Conservation (phyloP, 2,797 vertebrate species). For the Coilia nasus region DNA sequence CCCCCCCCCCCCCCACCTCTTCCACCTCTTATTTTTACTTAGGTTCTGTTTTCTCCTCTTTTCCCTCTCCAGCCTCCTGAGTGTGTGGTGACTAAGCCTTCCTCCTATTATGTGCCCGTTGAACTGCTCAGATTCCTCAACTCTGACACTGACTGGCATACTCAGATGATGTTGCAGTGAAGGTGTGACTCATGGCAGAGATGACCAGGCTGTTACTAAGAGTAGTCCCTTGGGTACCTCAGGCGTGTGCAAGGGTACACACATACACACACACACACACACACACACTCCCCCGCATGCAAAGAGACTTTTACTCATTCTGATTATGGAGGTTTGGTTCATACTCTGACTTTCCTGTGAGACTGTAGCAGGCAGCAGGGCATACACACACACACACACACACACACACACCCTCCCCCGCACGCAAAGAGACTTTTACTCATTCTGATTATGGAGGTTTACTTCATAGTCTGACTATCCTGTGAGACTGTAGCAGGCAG, state of each 20-base stretch:
- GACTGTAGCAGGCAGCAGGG: not conserved
- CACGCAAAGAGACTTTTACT: too few species aligned
- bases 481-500: too few species aligned
- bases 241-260: not conserved
- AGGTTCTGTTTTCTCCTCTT: not conserved
- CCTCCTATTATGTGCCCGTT: not conserved
- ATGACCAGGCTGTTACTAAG: constrained; percentile 6
- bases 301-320: not conserved
- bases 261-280: not conserved
- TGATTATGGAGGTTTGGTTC: not conserved
- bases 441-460: too few species aligned
- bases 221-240: not conserved
- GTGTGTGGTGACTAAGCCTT: not conserved
- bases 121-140: not conserved
- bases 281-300: not conserved
- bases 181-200: not conserved
- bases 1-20: not conserved
- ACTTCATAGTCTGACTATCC: too few species aligned
- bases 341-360: not conserved
- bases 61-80: not conserved
- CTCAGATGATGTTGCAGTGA: not conserved
- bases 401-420: too few species aligned
- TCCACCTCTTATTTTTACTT: not conserved
- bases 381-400: too few species aligned
- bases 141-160: constrained; percentile 2